Conservation (phyloP, 2,797 vertebrate species). For the Micropoecilia bifurca region DNA sequence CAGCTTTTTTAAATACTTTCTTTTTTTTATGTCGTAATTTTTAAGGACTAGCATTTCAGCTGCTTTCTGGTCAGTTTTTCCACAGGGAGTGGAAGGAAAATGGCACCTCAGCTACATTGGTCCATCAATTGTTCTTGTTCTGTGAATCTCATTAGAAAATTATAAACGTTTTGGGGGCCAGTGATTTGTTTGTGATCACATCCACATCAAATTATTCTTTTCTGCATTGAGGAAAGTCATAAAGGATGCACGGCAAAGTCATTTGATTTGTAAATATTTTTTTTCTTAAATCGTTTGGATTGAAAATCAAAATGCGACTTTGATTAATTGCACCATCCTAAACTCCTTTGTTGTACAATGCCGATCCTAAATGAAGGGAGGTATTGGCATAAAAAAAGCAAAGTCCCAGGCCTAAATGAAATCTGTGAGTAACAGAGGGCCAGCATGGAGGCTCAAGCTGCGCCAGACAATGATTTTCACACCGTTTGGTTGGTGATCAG, state of each 20-base stretch:
- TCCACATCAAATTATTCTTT: neutral
- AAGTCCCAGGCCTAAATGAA: neutral
- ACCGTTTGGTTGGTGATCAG: neutral
- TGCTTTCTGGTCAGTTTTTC: neutral
- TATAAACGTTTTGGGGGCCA: neutral
- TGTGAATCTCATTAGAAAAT: neutral
- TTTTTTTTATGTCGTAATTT: neutral
- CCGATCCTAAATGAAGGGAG: neutral
- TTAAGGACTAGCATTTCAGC: neutral
- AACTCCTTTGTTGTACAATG: no score
- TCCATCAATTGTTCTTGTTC: neutral
- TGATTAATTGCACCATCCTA: neutral
- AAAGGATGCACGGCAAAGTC: neutral
- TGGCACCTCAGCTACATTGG: neutral
- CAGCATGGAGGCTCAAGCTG: neutral
- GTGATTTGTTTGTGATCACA: neutral
- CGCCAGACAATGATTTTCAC: neutral
- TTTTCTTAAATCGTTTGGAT: neutral
- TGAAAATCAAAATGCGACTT: neutral
- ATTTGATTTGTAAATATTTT: neutral
- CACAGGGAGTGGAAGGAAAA: neutral
- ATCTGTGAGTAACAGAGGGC: constrained; percentile 1
- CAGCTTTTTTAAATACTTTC: neutral
- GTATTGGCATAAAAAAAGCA: neutral
- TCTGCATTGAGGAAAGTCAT: neutral